These are phyloP conservation scores for Copsychus sechellarum DNA, from an alignment of 2,113 vertebrate species.

Conservation along the genomic window DNA sequence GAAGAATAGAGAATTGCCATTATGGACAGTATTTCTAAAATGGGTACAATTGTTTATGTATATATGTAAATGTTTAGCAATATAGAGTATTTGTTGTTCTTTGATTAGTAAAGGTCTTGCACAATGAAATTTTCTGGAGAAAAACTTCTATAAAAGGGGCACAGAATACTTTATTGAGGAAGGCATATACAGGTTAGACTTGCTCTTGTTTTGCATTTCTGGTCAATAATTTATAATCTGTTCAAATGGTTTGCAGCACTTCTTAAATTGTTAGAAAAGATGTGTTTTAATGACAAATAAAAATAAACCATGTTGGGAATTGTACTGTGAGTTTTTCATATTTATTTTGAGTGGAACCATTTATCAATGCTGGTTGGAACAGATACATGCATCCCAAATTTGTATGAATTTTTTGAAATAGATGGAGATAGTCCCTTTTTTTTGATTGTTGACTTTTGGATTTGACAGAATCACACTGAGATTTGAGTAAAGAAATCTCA, in stretches of 20 bases:
- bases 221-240: not conserved
- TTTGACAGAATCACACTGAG: not conserved
- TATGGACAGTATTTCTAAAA: not conserved
- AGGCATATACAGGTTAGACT: not conserved
- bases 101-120: not conserved
- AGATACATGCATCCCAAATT: not conserved
- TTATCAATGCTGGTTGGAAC: not conserved
- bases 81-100: not conserved
- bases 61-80: not conserved
- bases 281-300: not conserved
- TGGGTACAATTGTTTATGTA: not conserved
- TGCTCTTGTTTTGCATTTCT: not conserved
- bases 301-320: constrained; percentile 11
- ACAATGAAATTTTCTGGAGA: not conserved
- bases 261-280: not conserved
- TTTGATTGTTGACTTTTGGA: not conserved
- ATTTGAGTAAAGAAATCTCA: not conserved
- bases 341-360: not conserved
- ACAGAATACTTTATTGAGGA: not conserved
- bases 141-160: not conserved
- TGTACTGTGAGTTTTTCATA: not conserved
- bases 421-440: not conserved
- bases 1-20: not conserved
- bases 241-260: not conserved
- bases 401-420: not conserved